These are phyloP conservation scores for Gallinago undulata DNA, from an alignment of 2,113 vertebrate species.

Conservation along the genomic window DNA sequence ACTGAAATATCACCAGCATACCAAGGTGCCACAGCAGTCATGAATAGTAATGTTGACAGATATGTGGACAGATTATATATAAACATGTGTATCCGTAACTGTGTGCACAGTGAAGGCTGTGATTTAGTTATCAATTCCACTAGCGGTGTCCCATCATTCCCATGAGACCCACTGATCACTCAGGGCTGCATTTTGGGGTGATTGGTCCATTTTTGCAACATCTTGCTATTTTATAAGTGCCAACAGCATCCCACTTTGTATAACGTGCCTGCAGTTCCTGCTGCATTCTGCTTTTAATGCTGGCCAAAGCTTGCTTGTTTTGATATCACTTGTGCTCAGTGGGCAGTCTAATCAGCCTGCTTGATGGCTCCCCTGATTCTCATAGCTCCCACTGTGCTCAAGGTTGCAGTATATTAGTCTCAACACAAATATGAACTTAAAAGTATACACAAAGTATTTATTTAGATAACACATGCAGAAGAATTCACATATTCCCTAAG, in stretches of 20 bases:
- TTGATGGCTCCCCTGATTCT: slow-evolving; percentile 40
- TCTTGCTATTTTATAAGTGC: slow-evolving; percentile 4
- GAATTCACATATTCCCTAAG: not conserved
- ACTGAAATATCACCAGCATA: slow-evolving; percentile 77
- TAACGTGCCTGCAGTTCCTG: not conserved
- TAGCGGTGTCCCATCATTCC: slow-evolving; percentile 10
- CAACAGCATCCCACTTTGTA: not conserved
- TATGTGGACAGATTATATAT: slow-evolving; percentile 56
- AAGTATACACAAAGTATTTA: slow-evolving; percentile 46
- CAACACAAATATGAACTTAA: slow-evolving; percentile 47
- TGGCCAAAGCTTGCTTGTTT: slow-evolving; percentile 33
- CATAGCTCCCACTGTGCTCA: slow-evolving; percentile 50
- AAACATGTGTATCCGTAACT: slow-evolving; percentile 10
- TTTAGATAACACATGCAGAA: slow-evolving; percentile 13
- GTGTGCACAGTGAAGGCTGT: slow-evolving; percentile 6
- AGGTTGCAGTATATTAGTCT: slow-evolving; percentile 60
- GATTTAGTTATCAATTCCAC: slow-evolving; percentile 60
- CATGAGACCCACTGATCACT: slow-evolving; percentile 46
- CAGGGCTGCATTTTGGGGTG: slow-evolving; percentile 30
- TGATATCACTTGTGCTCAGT: slow-evolving; percentile 28
- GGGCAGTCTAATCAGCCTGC: slow-evolving; percentile 43
- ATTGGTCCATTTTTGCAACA: slow-evolving; percentile 53
- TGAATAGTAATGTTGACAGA: slow-evolving; percentile 53
- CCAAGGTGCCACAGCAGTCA: slow-evolving; percentile 50
- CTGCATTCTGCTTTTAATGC: slow-evolving; percentile 29